Conservation (phyloP, 2,888 invertebrate genomes). For the Syritta pipiens region DNA sequence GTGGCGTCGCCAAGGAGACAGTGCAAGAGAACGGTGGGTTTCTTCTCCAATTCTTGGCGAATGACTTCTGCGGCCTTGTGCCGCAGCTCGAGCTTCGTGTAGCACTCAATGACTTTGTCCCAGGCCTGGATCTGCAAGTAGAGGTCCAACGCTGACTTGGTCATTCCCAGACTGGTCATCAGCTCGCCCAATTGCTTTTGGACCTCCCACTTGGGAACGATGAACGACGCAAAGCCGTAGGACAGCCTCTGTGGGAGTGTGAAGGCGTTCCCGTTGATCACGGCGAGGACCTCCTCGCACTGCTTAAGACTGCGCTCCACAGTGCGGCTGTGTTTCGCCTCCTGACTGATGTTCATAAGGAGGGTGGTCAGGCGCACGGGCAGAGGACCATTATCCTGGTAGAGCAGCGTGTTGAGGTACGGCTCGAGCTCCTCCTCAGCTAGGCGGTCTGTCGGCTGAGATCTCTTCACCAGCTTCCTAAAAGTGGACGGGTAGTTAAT, state of each 20-base stretch:
- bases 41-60: conserved; percentile 86
- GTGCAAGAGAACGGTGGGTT: conserved; percentile 91
- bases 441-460: conserved; percentile 89
- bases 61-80: conserved; percentile 96
- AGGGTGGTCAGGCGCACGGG: conserved; percentile 87
- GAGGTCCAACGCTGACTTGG: conserved; percentile 90
- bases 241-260: conserved; percentile 79
- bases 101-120: conserved; percentile 96
- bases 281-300: conserved; percentile 86
- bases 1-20: conserved; percentile 95
- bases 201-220: conserved; percentile 88
- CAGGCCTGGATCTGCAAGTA: conserved; percentile 89
- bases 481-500: conserved; percentile 66
- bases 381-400: conserved; percentile 87
- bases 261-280: conserved; percentile 75
- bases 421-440: conserved; percentile 90
- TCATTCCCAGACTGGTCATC: conserved; percentile 88
- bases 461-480: conserved; percentile 85
- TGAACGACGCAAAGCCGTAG: conserved; percentile 85
- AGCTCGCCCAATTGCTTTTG: conserved; percentile 89
- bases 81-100: conserved; percentile 88
- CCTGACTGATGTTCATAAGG: conserved; percentile 87
- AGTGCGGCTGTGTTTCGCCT: conserved; percentile 88
- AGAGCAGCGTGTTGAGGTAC: conserved; percentile 84
- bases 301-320: conserved; percentile 94